Conservation (phyloP, 2,113 vertebrate genomes). For the Motacilla tschutschensis region DNA sequence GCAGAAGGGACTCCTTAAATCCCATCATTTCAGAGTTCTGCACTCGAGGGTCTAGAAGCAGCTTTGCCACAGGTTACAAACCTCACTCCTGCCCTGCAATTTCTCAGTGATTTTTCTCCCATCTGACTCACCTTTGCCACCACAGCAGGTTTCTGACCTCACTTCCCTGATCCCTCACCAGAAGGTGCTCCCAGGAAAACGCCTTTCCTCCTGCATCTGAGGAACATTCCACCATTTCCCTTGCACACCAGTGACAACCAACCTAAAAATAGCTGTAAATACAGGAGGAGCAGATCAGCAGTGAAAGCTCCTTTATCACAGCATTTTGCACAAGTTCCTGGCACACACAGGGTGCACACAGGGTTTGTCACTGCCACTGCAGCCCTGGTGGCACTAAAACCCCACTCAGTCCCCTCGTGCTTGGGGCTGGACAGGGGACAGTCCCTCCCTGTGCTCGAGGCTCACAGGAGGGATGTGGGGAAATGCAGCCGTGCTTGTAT, state of each 20-base stretch:
- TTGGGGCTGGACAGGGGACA: neutral
- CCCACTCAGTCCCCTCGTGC: rapidly evolving
- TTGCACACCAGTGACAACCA: neutral
- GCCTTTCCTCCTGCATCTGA: neutral
- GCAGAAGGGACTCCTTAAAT: neutral
- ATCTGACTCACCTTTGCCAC: neutral
- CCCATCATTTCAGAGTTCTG: rapidly evolving
- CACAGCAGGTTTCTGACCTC: neutral
- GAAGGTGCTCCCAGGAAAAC: neutral
- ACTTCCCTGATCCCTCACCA: neutral
- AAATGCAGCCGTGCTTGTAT: neutral
- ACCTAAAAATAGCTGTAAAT: slow-evolving; percentile 13
- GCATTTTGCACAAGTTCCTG: rapidly evolving
- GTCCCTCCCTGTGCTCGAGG: neutral
- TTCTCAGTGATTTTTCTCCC: neutral
- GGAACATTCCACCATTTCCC: neutral
- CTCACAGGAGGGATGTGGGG: neutral
- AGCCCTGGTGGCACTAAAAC: neutral
- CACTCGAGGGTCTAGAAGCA: neutral
- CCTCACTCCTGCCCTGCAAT: neutral
- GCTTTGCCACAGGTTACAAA: neutral
- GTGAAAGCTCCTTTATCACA: neutral
- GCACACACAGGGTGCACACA: neutral
- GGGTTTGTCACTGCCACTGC: neutral
- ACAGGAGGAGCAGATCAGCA: neutral